Evolutionary conservation across 2,797 vertebrate genomes (phyloP).

Genomic region (Micrastur ruficollis): DNA sequence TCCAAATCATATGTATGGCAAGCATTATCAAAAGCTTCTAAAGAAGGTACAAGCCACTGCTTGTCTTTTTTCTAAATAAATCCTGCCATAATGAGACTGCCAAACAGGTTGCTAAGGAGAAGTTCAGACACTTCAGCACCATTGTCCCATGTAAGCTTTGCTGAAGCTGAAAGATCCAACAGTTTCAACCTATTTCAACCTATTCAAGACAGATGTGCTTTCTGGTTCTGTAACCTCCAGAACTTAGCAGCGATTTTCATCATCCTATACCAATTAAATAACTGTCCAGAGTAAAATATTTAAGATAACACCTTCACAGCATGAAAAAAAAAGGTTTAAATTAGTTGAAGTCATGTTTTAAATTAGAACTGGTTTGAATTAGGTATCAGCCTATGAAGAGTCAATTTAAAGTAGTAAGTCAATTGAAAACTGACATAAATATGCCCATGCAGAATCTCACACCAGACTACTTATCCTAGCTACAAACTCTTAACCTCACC

Average conservation of each 20-base stretch:
- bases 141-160: background rate
- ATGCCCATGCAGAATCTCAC: background rate
- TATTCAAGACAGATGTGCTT: background rate
- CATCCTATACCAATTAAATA: background rate
- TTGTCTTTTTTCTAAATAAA: background rate
- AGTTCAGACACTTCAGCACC: background rate
- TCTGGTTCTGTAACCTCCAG: background rate
- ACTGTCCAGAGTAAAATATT: background rate
- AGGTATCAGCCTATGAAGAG: background rate
- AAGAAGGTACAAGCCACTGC: conserved; percentile 40
- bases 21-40: conserved; percentile 45
- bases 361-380: background rate
- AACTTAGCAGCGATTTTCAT: background rate
- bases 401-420: background rate
- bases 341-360: background rate
- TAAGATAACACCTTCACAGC: background rate
- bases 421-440: background rate
- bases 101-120: background rate
- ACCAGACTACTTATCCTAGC: background rate
- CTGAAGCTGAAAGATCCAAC: background rate
- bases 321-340: background rate
- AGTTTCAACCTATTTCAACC: background rate
- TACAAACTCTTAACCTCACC: background rate
- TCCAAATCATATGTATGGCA: conserved; percentile 52
- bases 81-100: background rate